phyloP scores from a whole-genome alignment of 2,113 vertebrate species.

The Lampris megalopsis region DNA sequence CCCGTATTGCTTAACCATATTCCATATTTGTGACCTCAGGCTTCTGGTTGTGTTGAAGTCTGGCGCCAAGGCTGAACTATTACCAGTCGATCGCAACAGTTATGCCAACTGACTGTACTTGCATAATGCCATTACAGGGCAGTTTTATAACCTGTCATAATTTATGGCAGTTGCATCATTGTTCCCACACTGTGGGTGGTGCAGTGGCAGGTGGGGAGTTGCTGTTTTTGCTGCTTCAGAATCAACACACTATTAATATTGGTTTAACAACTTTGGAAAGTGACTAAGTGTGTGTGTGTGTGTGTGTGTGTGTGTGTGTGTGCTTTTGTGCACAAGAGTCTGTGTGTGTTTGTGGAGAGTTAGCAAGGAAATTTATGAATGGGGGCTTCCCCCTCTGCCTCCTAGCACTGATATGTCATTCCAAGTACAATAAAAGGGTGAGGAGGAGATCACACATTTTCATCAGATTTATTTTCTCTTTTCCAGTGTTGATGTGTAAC shows the following conservation, averaged over 20 bases:
- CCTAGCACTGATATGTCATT: neutral
- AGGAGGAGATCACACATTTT: neutral
- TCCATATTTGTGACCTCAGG: neutral
- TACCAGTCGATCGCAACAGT: neutral
- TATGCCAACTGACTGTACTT: neutral
- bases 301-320: slow-evolving; percentile 15
- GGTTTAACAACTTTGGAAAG: slow-evolving; percentile 19
- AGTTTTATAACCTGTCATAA: slow-evolving; percentile 23
- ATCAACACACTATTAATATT: slow-evolving; percentile 44
- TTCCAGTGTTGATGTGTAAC: no score
- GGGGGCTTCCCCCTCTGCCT: neutral
- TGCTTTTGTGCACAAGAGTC: neutral
- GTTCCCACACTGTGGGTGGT: neutral
- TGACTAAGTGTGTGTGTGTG: slow-evolving; percentile 10
- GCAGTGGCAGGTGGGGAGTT: slow-evolving; percentile 34
- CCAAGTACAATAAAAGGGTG: slow-evolving; percentile 1
- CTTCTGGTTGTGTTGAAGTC: no score
- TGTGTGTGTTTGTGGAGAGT: neutral
- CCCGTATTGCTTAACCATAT: neutral
- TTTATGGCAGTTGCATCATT: slow-evolving; percentile 26
- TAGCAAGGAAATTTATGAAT: slow-evolving; percentile 32
- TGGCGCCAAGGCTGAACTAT: no score
- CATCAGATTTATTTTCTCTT: no score
- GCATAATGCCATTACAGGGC: neutral
- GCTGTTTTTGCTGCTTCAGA: slow-evolving; percentile 8